Percentiles rank a stretch among this genome's conserved stretches.
Conservation (phyloP, 2,113 vertebrate species). For the Glaucomys volans region DNA sequence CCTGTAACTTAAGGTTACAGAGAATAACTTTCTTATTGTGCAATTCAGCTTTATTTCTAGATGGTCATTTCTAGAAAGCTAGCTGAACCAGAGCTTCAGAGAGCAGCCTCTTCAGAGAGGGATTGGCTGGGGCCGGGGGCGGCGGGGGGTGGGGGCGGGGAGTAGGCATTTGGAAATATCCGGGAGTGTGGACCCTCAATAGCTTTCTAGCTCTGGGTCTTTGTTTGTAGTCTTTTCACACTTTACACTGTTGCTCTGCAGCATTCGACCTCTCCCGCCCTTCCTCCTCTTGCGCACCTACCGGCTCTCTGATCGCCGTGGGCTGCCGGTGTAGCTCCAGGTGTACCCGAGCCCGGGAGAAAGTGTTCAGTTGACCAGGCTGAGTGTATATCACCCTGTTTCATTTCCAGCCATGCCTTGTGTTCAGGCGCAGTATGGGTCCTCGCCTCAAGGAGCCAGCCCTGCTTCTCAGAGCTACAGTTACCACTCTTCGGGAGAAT, state of each 20-base stretch:
- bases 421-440: conserved; percentile 99
- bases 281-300: neutral
- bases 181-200: neutral
- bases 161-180: conserved; percentile 1
- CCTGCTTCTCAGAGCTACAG: conserved; percentile 99
- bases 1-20: conserved; percentile 36
- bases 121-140: neutral
- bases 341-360: conserved; percentile 70
- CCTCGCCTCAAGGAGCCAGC: conserved; percentile 99
- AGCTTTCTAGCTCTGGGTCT: conserved; percentile 34
- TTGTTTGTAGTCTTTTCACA: neutral
- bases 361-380: conserved; percentile 83
- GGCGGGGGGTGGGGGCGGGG: neutral
- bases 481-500: conserved; percentile 98
- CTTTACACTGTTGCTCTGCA: neutral
- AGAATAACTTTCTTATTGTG: conserved; percentile 69
- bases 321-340: conserved; percentile 82
- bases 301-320: conserved; percentile 36
- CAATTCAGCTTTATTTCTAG: conserved; percentile 55
- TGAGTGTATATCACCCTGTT: conserved; percentile 88
- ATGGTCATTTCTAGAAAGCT: conserved; percentile 50
- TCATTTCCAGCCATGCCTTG: conserved; percentile 99
- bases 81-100: conserved; percentile 7
- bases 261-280: neutral
- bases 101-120: neutral